Evolutionary conservation across 2,888 invertebrate genomes (phyloP).

Genomic region (Calliopum simillimum): DNA sequence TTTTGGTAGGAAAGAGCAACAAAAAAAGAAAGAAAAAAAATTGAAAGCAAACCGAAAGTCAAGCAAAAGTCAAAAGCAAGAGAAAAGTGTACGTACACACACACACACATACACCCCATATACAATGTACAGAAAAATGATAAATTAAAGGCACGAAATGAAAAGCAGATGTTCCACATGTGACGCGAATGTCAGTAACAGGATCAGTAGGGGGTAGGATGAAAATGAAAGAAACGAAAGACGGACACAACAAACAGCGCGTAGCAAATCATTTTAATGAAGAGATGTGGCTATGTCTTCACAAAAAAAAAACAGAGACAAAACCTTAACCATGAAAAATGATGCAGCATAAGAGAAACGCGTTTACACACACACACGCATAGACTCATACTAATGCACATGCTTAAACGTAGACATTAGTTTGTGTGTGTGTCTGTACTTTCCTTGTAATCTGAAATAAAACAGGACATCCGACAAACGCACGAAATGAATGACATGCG

Average conservation of each 20-base stretch:
- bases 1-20: too few species aligned
- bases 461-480: conserved; percentile 26
- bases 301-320: not conserved
- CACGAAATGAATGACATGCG: conserved; percentile 15
- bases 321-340: conserved; percentile 27
- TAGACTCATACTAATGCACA: not conserved
- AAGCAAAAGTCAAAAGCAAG: conserved; percentile 9
- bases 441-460: conserved; percentile 24
- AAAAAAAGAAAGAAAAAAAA: not conserved
- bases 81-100: not conserved
- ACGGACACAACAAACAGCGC: conserved; percentile 4
- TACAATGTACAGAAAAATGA: conserved; percentile 12
- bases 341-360: not conserved
- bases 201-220: not conserved
- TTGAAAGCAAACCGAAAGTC: not conserved
- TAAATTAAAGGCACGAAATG: conserved; percentile 35
- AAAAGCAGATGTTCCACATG: conserved; percentile 32
- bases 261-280: conserved; percentile 21
- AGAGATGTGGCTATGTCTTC: not conserved
- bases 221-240: not conserved
- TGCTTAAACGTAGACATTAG: conserved; percentile 24
- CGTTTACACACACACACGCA: conserved; percentile 12
- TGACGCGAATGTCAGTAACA: not conserved
- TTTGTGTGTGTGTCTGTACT: not conserved
- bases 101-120: too few species aligned